Evolutionary conservation across 2,113 vertebrate species (phyloP), one percentile per base, ranked within the genome.

Genomic region (Leptodactylus fuscus): DNA sequence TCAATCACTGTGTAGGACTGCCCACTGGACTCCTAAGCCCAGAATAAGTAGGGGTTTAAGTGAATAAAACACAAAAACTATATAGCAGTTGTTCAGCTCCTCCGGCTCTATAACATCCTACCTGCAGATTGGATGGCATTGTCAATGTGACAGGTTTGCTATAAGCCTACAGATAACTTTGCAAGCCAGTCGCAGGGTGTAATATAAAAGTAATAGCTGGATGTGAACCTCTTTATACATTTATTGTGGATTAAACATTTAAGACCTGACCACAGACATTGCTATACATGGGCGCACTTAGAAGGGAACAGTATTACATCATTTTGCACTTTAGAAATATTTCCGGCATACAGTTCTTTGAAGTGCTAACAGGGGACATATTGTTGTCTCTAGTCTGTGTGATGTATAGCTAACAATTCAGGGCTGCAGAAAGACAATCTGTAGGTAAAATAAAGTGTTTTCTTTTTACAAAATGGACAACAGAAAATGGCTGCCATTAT

Each of bases 241-340:
- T 18, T 69, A 69, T 8, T 34, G 32, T 5, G 36, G 15, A 69
- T 69, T 36, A 69, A 69, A 69, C 65, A 69, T 34, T 69, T 69
- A 69, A 18, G 4, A 36, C 20, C 29, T 36, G 29, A 18, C 13
- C 4, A 65, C 18, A 20, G 32, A 69, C 20, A 36, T 13, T 6
- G 9, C 27, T 5, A 62, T 29, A 62, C 5, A 29, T 62, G 60
- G 34, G 12, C 36, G 5, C 6, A 8, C 24, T 62, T 22, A 29
- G 2, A 62, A 12, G 29, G 27, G 4, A 58, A 62, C 5, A 15
- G 10, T 62, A 69, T 69, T 69, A 34, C 65, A 69, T 69, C 16
- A 69, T 69, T 65, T 20, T 69, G 65, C 65, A 20, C 65, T 69
- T 9, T 16, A 69, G 32, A 69, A 36, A 69, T 12, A 65, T 65